These are phyloP conservation scores for Ametastegia equiseti DNA, from an alignment of 2,888 invertebrate species.

Conservation along the genomic window DNA sequence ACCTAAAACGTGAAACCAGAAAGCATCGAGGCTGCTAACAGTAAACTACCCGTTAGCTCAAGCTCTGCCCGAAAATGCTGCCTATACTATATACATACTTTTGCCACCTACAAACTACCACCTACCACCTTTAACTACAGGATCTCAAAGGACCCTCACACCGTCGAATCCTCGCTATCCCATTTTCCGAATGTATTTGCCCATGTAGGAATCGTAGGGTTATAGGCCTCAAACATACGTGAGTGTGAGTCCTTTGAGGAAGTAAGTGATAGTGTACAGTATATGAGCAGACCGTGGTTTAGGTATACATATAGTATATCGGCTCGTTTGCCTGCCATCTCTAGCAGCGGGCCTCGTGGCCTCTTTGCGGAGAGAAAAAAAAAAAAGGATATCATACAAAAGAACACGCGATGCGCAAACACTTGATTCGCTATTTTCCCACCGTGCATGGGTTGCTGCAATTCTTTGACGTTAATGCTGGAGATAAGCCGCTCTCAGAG, in stretches of 20 bases:
- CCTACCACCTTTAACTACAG: not conserved
- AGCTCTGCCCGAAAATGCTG: not conserved
- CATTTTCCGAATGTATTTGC: not conserved
- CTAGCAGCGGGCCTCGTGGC: not conserved
- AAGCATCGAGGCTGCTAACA: not conserved
- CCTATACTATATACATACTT: not conserved
- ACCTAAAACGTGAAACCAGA: conserved; percentile 9
- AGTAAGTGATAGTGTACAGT: no score
- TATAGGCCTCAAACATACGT: not conserved
- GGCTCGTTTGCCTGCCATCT: conserved; percentile 13
- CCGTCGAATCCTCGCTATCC: not conserved
- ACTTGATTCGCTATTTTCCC: conserved; percentile 38
- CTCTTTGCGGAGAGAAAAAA: conserved; percentile 11
- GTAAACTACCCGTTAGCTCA: not conserved
- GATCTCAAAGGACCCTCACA: not conserved
- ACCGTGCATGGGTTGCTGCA: not conserved
- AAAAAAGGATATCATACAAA: not conserved
- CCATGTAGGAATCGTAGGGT: not conserved
- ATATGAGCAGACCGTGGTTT: not conserved
- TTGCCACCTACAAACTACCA: no score
- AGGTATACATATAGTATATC: not conserved
- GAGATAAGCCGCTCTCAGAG: conserved; percentile 9
- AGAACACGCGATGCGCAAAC: conserved; percentile 19
- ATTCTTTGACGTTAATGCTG: conserved; percentile 3
- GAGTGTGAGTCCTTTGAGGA: not conserved